Base-by-base conservation (phyloP, 2,888 invertebrate genomes). In the Pyralis farinalis region DNA sequence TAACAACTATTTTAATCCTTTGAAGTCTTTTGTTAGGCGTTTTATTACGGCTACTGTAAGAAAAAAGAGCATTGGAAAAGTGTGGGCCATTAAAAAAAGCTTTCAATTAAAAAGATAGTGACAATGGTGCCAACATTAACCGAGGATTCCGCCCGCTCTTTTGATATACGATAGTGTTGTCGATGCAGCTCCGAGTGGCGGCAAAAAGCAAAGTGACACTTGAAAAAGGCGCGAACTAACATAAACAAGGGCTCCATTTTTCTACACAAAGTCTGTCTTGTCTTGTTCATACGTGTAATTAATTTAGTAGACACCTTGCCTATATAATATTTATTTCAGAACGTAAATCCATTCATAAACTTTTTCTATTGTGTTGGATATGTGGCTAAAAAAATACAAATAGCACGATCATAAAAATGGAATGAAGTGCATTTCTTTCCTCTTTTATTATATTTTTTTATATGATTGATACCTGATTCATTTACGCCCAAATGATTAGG, bases 101-200 rank as follows among this genome's bases (percentile, higher is more conserved):
- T 65, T 78, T 80, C 75, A 84, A 76, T 76, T 74, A 76, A 82
- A 83, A 78, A 79, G 69, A 80, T 78, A 80, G 86, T 77, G 83
- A 85, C 86, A 86, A 82, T 84, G 71, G 63, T 75, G 69, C 72
- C 71, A 77, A 71, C 78, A 72, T 79, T 76, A 77, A 80, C 63
- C 65, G 63, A 67, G 54, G 70, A 75, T 72, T 71, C 67, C 64
- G 62, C 54, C 60, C 53, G 57, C 58, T 62, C 84, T 72, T 88
- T 88, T 88, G 87, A 88, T 83, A 88, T 83, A 70, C 73, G 87
- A 88, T 88, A 88, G 78, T 66, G 80, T 87, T 87, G 87, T 78
- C 22, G 63, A 62, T 40, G 63, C 54, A 66, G 67, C 63, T 63
- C 63, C 64, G 62, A 77, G 73, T 71, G 78, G 78, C 81, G 78